Evolutionary conservation across 2,797 vertebrate genomes (phyloP).

Genomic region (Helostoma temminkii): DNA sequence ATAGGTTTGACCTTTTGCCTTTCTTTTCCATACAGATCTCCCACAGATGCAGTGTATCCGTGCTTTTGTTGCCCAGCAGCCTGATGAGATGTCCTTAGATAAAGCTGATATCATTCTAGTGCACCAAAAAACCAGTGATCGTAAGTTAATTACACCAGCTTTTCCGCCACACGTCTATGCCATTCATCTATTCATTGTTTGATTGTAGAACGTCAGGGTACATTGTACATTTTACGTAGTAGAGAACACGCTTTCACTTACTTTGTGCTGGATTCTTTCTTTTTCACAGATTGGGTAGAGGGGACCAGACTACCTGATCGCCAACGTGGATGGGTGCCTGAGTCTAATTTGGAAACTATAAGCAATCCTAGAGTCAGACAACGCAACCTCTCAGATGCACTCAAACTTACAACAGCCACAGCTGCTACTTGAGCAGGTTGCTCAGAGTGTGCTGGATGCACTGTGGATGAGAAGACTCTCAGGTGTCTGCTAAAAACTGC

Average conservation of each 20-base stretch:
- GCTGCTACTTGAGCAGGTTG: constrained; percentile 77
- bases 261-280: constrained; percentile 14
- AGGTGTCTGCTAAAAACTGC: constrained; percentile 9
- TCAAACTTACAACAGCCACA: constrained; percentile 91
- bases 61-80: constrained; percentile 90
- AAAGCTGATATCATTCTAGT: constrained; percentile 95
- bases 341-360: constrained; percentile 90
- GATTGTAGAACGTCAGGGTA: not conserved
- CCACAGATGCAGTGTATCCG: constrained; percentile 94
- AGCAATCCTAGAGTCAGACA: constrained; percentile 85
- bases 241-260: not conserved
- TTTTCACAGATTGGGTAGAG: constrained; percentile 90
- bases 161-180: not conserved
- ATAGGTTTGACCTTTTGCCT: constrained; percentile 19
- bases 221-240: not conserved
- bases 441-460: not conserved
- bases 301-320: constrained; percentile 92
- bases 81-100: constrained; percentile 93
- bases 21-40: constrained; percentile 79
- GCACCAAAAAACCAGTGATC: constrained; percentile 89
- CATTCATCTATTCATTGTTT: not conserved
- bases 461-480: not conserved
- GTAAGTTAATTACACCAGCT: constrained; percentile 81
- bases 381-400: constrained; percentile 91
- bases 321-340: constrained; percentile 92